Base-by-base conservation (phyloP, 2,888 invertebrate species). In the Acanthopleura granulata region DNA sequence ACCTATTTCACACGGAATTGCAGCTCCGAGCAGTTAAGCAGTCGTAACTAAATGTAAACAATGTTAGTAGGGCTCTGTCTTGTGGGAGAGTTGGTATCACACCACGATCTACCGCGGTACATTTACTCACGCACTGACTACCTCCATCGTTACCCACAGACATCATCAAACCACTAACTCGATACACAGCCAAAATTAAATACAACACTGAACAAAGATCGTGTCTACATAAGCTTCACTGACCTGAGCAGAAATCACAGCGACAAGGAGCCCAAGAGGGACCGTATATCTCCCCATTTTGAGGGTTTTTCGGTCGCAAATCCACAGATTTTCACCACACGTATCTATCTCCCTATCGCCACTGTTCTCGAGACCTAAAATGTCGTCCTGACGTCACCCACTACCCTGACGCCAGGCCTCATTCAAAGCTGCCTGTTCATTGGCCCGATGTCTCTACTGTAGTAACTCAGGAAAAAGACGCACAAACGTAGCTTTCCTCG, bases 181-280 rank as follows among this genome's bases (percentile, higher is more conserved):
- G 9, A 40, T 40, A 40, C 9, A 40, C 9, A 6, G 9, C 4
- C 40, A 40, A 57, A 57, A 57, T 57, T 57, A n/a, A 62, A 25
- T 22, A 72, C 29, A 27, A 73, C n/a, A 62, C 22, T 25, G 50
- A 27, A 62, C 15, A 76, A 69, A 76, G 73, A 76, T 80, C 82
- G 83, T 83, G 83, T 84, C 84, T 75, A 82, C 77, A 74, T 84
- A 84, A 27, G 81, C 81, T 75, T 81, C 79, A 79, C 83, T 79
- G 75, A 81, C 80, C 79, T 82, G 79, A 74, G 82, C 74, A 72
- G 80, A 80, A 70, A 79, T 76, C 62, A 74, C 77, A 25, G 81
- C 74, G 27, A 78, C 73, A 70, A 81, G 77, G 62, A 80, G 75
- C 77, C 83, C 79, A 77, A 75, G 74, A 75, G 80, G 71, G 83